Evolutionary conservation across 2,888 invertebrate genomes (phyloP), one percentile per base, ranked within the genome.

Genomic region (Asteroscopus sphinx): DNA sequence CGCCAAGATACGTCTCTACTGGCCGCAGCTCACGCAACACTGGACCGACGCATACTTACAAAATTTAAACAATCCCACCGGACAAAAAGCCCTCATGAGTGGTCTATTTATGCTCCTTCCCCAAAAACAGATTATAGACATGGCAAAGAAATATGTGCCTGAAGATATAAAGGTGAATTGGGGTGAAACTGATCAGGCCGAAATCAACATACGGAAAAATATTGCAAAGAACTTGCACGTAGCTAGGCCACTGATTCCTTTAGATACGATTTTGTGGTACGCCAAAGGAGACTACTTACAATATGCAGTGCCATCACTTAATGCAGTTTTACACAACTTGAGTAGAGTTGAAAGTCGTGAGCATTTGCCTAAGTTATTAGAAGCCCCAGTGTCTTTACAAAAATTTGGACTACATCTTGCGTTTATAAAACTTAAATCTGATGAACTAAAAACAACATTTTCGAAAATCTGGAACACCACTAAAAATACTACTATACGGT

Each of bases 211-310:
- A n/a, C 78, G 80, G 26, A 91, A 87, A 68, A 76, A 86, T 58
- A 82, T 92, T 26, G 88, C 87, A 2, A 85, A 85, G 67, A 74
- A 79, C 55, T 79, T 91, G 73, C 76, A 88, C 56, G 54, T 84
- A 12, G 82, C 88, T 30, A 84, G 92, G 64, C 91, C 91, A 3
- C 75, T 84, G 6, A 69, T 79, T 3, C 61, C 82, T 6, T 69
- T 87, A 26, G 81, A 87, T 3, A 55, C 75, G 3, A 73, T 89
- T 1, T 64, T 92, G 25, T 75, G 59, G 47, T 93, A 86, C 58
- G 89, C 91, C 2, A 87, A 85, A 75, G 89, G 90, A 17, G 91
- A 92, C 68, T 91, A 91, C 58, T 77, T 91, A 35, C 89, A 91
- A 60, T 87, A 76, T 54, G 76, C 80, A 7, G 76, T 91, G 9